Base-by-base conservation (phyloP, 2,113 vertebrate genomes). In the Machaerirhynchus nigripectus region DNA sequence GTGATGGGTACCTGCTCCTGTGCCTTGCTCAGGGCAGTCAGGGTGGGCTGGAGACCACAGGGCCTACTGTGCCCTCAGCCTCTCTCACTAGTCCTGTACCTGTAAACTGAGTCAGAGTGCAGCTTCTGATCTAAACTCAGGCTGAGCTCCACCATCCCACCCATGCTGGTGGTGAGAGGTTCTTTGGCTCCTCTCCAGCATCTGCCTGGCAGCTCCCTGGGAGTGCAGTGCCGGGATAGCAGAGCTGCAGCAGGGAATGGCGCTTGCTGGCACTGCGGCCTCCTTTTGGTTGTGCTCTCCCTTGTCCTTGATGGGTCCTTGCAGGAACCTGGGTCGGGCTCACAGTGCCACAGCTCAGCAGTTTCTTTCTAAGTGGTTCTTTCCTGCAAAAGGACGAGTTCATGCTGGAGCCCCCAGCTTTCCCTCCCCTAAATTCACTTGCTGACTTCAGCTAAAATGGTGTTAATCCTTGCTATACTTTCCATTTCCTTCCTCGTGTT, bases 31-130 rank as follows among this genome's bases (percentile, higher is more conserved):
- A 24, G 69, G 56, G 40, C 31, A 57, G 4, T 8, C 28, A 27
- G 55, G 23, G 21, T 27, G n/a, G 22, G 42, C 80, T 57, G 23
- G n/a, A 39, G 17, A 50, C 10, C 3, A 1, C 33, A 16, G 73
- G 19, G 39, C 20, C 13, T 31, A 0, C 44, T 0, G 2, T 73
- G 63, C 59, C 55, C 26, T 84, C 0, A 0, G 39, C 64, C 9
- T 69, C 55, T 46, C 37, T 73, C 7, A 3, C 33, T 17, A 42
- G 59, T 37, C 24, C 28, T 2, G 1, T 40, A 49, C 14, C 31
- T n/a, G 40, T 56, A 10, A 79, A 30, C 47, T 22, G 61, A 40
- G 21, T 52, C 60, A 52, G 42, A 30, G 35, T 31, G 46, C 47
- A 59, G 71, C 30, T 84, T 77, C 77, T 73, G 39, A 47, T n/a